phyloP scores from a whole-genome alignment of 2,797 vertebrate genomes.

The Liparis tanakae region DNA sequence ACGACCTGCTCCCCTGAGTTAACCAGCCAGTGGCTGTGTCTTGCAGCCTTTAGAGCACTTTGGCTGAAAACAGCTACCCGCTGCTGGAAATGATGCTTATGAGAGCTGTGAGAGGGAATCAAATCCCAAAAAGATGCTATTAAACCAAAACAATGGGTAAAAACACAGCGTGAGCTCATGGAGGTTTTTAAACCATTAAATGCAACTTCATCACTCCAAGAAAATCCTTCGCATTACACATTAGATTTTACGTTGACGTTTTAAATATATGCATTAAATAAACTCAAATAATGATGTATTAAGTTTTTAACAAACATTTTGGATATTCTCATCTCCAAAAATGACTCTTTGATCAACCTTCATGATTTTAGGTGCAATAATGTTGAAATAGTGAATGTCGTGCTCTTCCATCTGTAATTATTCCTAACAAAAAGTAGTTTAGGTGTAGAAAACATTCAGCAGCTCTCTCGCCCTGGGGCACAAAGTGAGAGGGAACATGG shows the following conservation, averaged over 20 bases:
- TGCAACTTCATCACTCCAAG: neutral
- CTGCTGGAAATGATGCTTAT: neutral
- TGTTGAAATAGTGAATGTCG: neutral
- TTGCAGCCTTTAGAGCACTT: neutral
- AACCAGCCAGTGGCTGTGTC: neutral
- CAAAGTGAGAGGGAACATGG: slow-evolving; percentile 39
- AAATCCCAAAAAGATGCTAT: neutral
- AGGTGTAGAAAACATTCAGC: slow-evolving; percentile 33
- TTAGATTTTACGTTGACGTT: neutral
- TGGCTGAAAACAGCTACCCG: neutral
- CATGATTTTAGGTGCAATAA: neutral
- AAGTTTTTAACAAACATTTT: neutral
- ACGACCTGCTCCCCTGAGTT: neutral
- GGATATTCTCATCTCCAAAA: neutral
- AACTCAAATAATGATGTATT: neutral
- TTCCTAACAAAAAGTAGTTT: slow-evolving; percentile 21
- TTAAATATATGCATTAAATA: neutral
- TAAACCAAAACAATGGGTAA: neutral
- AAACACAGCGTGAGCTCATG: neutral
- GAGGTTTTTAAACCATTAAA: neutral
- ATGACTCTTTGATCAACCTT: neutral
- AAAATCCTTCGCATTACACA: neutral
- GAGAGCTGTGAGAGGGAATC: neutral
- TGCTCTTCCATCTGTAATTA: slow-evolving; percentile 17
- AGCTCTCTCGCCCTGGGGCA: slow-evolving; percentile 12